Evolutionary conservation across 2,888 invertebrate genomes (phyloP), one percentile per base, ranked within the genome.

Genomic region (Asteroscopus sphinx): DNA sequence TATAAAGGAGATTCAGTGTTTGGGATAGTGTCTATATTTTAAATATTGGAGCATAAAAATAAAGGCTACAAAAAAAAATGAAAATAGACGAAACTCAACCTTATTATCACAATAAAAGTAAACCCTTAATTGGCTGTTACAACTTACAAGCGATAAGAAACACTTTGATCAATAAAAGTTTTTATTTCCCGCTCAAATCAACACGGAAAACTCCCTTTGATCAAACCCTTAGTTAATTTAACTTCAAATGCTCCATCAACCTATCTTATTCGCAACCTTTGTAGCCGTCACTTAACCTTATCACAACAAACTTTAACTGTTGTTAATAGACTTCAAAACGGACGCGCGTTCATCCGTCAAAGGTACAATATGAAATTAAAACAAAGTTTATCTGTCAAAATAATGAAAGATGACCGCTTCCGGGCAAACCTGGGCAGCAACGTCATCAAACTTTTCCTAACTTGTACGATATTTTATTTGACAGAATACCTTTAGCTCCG

Each of bases 351-450:
- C 28, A 28, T 9, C 28, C 6, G 9, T 28, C 28, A 28, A 9
- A 71, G 21, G 42, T 35, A 32, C 6, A 46, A 32, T 21, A 44
- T 32, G 53, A 25, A 28, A 44, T 42, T 53, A 65, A 52, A 33
- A 41, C 39, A 42, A 75, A 71, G 67, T 62, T 48, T 33, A 48
- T 33, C 49, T 58, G 71, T 75, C 71, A 71, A 45, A 71, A 66
- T 62, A 48, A 56, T 71, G 58, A 58, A 71, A 70, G 48, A 65
- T 60, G 51, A 57, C 61, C 44, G 15, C 35, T 48, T 35, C 54
- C 30, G 37, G 39, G 9, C 15, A 8, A 42, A 21, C 15, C 9
- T 37, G 51, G 25, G 21, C 21, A 21, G 11, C 30, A 9, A 9
- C 36, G 37, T 51, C 53, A 39, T 46, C 21, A 33, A 63, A 69